Evolutionary conservation across 2,888 invertebrate species (phyloP).

Genomic region (Drosophila anomelani): DNA sequence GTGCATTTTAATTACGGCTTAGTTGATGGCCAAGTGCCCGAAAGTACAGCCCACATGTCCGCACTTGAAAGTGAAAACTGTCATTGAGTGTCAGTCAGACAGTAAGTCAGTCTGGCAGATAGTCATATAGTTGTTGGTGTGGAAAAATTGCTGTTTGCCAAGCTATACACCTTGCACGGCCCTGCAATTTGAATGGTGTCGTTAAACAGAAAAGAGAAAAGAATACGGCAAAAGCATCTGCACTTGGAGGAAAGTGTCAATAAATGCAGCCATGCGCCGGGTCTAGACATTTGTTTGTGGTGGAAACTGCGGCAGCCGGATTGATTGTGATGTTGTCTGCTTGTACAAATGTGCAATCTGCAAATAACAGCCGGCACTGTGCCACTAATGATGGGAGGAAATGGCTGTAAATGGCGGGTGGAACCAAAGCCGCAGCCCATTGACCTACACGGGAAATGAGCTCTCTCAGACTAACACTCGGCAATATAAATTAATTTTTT

Average conservation of each 20-base stretch:
- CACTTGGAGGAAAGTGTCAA: constrained; percentile 66
- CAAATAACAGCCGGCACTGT: constrained; percentile 2
- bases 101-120: neutral
- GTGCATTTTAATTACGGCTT: constrained; percentile 73
- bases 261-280: constrained; percentile 39
- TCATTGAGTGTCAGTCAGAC: constrained; percentile 19
- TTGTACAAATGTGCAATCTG: constrained; percentile 26
- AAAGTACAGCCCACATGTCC: constrained; percentile 43
- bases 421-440: neutral
- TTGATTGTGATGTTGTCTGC: constrained; percentile 45
- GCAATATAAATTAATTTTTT: neutral
- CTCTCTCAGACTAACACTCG: neutral
- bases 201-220: constrained; percentile 36
- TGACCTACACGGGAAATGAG: constrained; percentile 18
- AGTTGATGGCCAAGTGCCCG: constrained; percentile 44
- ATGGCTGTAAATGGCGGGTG: neutral
- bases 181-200: constrained; percentile 57
- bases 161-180: constrained; percentile 42
- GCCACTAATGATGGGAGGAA: constrained; percentile 23
- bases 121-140: constrained; percentile 2
- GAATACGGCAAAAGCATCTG: constrained; percentile 42
- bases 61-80: constrained; percentile 70
- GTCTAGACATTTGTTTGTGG: constrained; percentile 51
- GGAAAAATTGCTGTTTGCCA: constrained; percentile 45
- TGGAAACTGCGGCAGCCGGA: constrained; percentile 61